Base-by-base conservation (phyloP, 2,888 invertebrate species). In the Orthonevra nobilis region DNA sequence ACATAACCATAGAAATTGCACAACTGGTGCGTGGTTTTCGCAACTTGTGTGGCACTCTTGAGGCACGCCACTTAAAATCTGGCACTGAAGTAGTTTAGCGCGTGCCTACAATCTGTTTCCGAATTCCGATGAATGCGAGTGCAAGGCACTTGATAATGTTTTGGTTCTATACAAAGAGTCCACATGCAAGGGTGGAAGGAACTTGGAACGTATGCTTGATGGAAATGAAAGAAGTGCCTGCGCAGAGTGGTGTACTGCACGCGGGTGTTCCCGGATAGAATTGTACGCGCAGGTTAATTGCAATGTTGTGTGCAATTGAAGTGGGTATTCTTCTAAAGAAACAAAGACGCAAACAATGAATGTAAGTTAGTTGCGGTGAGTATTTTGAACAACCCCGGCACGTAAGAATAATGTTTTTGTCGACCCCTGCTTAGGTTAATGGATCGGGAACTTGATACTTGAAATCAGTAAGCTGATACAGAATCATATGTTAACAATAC, bases 61-160 rank as follows among this genome's bases (percentile, higher is more conserved):
- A 64, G 50, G 26, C 44, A 19, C 3, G 26, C 36, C 63, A 70
- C 75, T 77, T 17, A 46, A 72, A 36, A 63, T 46, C 32, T 15
- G n/a, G n/a, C n/a, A 19, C 48, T 66, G 46, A 60, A 77, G 77
- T 60, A 58, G 64, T 19, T 42, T 34, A 72, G 77, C 77, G 77
- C 77, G 77, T 77, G 77, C 77, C 77, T 77, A 34, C 64, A 77
- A 72, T 77, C 77, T 77, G 77, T 77, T 77, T 72, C 64, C 38
- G 28, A 77, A 77, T 77, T 77, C 77, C 77, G 58, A 77, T 70
- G 52, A 63, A 56, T 63, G 50, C 10, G 19, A 58, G 52, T 64
- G 23, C 56, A 42, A 19, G 9, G 19, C 70, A 70, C 75, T 77
- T 70, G 70, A 70, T 58, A 70, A 32, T 77, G 70, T 77, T 77